Conservation (phyloP, 2,797 vertebrate genomes). For the Rhabdomys pumilio region DNA sequence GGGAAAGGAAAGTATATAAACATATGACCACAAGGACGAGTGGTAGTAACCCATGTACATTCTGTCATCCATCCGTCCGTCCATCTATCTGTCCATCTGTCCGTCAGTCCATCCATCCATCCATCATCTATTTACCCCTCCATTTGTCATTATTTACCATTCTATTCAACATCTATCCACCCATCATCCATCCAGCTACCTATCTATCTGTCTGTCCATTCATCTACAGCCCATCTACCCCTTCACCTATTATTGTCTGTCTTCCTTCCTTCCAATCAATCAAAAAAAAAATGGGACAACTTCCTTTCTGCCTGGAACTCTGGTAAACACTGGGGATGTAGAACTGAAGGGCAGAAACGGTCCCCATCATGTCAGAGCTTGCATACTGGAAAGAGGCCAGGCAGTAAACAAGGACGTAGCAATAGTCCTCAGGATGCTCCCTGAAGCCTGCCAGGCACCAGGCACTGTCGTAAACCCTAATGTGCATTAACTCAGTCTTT, state of each 20-base stretch:
- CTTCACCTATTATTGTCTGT: background rate
- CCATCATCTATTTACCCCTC: no score
- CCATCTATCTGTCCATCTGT: fast-evolving
- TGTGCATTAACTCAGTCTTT: background rate
- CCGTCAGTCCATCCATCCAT: fast-evolving
- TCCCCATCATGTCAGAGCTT: background rate
- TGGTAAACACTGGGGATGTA: background rate
- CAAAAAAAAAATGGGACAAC: background rate
- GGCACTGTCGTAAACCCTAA: background rate
- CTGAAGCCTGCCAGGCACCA: background rate
- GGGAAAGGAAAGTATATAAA: background rate
- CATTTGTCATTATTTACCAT: no score
- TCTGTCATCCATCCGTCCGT: background rate
- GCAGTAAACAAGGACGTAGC: background rate
- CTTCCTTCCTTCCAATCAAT: background rate
- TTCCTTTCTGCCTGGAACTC: background rate
- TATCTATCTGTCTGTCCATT: no score
- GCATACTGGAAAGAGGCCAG: background rate
- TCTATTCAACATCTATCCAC: no score
- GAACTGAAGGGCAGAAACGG: background rate
- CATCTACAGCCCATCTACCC: background rate
- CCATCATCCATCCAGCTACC: background rate
- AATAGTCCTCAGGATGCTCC: background rate
- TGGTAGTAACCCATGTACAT: background rate
- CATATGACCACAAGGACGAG: background rate